These are phyloP conservation scores for Melospiza georgiana DNA, from an alignment of 2,113 vertebrate genomes.

Conservation along the genomic window DNA sequence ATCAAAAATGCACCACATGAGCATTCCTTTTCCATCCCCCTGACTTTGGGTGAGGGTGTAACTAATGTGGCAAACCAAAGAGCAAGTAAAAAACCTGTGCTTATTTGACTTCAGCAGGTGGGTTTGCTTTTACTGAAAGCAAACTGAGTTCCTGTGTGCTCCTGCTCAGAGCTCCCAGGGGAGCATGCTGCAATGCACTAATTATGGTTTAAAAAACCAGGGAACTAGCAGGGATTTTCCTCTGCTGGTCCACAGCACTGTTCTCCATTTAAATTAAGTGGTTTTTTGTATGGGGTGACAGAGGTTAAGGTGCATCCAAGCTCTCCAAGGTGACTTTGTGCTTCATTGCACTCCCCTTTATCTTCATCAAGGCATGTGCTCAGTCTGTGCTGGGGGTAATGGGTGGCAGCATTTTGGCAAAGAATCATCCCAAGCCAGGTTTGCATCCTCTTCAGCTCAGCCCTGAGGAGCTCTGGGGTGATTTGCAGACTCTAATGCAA, in stretches of 20 bases:
- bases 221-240: background rate
- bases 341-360: background rate
- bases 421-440: background rate
- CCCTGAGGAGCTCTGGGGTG: background rate
- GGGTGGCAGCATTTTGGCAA: background rate
- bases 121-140: background rate
- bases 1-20: background rate
- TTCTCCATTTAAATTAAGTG: background rate
- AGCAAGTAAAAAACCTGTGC: background rate
- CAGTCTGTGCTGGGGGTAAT: fast-evolving
- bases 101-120: background rate
- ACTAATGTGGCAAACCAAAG: background rate
- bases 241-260: background rate
- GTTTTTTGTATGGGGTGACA: fast-evolving
- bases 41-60: background rate
- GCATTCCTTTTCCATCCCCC: background rate
- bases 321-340: background rate
- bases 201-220: fast-evolving
- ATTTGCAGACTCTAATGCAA: background rate
- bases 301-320: fast-evolving
- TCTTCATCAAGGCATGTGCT: fast-evolving
- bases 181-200: background rate
- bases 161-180: background rate
- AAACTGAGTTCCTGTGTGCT: background rate
- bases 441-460: background rate